Conservation (phyloP, 1,140 invertebrate genomes). For the Aphelenchoides fujianensis region DNA sequence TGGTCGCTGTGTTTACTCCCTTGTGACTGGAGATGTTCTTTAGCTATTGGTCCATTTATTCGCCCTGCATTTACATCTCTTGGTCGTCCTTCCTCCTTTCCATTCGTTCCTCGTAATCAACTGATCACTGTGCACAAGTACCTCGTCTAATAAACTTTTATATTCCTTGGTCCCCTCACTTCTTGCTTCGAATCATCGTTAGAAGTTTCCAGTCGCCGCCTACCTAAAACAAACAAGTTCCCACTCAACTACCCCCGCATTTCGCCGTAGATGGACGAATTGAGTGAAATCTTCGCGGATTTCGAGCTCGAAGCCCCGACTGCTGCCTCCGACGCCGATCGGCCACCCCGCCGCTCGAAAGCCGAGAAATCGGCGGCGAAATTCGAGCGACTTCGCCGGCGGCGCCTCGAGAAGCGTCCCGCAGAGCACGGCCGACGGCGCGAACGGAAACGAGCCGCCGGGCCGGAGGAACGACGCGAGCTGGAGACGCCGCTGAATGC, state of each 20-base stretch:
- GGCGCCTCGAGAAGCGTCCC: not conserved
- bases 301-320: not conserved
- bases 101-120: not conserved
- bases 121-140: not conserved
- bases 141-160: too few species aligned
- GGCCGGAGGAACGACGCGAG: not conserved
- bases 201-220: too few species aligned
- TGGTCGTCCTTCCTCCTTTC: too few species aligned
- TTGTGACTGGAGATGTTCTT: too few species aligned
- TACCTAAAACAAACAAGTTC: too few species aligned
- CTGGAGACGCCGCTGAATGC: not conserved
- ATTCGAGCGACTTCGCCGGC: not conserved
- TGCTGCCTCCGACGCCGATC: too few species aligned
- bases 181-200: too few species aligned
- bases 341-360: not conserved
- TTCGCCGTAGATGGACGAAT: slow-evolving; percentile 1
- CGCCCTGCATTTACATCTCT: too few species aligned
- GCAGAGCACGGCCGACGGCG: not conserved
- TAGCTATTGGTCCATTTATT: too few species aligned
- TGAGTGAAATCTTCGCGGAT: not conserved
- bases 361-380: not conserved
- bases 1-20: too few species aligned
- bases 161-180: too few species aligned
- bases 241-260: too few species aligned
- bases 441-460: not conserved